These are phyloP conservation scores for Botia kubotai DNA, from an alignment of 2,797 vertebrate species.

Conservation along the genomic window DNA sequence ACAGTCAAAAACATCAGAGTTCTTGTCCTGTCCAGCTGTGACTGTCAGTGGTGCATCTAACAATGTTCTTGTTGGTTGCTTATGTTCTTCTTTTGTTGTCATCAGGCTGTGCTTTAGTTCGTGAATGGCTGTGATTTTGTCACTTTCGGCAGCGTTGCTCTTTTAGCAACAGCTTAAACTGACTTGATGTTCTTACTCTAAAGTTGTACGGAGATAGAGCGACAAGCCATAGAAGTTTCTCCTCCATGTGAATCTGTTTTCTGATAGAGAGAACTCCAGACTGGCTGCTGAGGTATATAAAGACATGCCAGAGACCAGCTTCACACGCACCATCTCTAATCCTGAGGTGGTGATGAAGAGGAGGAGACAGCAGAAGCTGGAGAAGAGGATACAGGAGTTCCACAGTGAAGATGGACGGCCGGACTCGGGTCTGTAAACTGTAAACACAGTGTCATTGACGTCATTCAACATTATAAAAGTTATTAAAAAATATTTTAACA, in stretches of 20 bases:
- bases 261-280: constrained; percentile 84
- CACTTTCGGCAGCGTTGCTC: not conserved
- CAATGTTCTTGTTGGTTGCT: not conserved
- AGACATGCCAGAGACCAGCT: constrained; percentile 99
- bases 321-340: constrained; percentile 97
- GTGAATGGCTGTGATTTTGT: not conserved
- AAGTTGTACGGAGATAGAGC: not conserved
- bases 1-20: not conserved
- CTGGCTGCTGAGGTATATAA: constrained; percentile 98
- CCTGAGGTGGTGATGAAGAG: constrained; percentile 99
- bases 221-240: not conserved
- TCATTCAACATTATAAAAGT: too few relatives aligned
- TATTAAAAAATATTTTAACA: too few relatives aligned
- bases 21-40: not conserved
- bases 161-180: not conserved
- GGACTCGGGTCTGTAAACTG: constrained; percentile 84
- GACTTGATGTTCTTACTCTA: not conserved
- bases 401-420: constrained; percentile 94
- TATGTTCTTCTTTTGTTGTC: not conserved
- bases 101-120: not conserved
- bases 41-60: not conserved
- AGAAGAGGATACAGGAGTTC: constrained; percentile 97
- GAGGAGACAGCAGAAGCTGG: constrained; percentile 92
- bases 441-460: constrained; percentile 8
- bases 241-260: not conserved